These are phyloP conservation scores for Neolamprologus caudopunctatus DNA, from an alignment of 2,113 vertebrate genomes.

Conservation along the genomic window DNA sequence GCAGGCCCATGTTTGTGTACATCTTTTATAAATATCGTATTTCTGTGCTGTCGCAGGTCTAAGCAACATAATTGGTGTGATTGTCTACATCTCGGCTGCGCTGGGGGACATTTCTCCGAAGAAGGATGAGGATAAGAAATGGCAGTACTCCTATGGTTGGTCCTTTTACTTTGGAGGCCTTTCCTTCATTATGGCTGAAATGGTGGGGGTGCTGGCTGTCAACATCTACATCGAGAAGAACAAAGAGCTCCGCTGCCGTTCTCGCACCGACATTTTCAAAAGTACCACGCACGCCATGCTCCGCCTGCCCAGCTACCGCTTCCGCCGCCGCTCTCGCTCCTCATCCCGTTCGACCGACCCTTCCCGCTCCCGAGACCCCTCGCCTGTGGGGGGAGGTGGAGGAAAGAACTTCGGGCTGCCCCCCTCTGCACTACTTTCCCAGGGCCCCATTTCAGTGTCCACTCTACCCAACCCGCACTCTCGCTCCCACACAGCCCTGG, in stretches of 20 bases:
- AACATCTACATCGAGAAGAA: slow-evolving; percentile 93
- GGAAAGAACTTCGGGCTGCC: slow-evolving; percentile 73
- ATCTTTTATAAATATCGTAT: neutral
- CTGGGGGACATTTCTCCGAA: slow-evolving; percentile 87
- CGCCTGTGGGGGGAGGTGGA: slow-evolving; percentile 70
- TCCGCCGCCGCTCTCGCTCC: slow-evolving; percentile 83
- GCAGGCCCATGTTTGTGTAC: neutral
- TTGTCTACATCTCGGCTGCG: slow-evolving; percentile 91
- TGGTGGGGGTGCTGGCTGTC: slow-evolving; percentile 87
- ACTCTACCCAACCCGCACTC: slow-evolving; percentile 76
- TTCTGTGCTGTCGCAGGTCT: slow-evolving; percentile 68
- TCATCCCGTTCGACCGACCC: slow-evolving; percentile 86
- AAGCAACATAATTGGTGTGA: slow-evolving; percentile 93
- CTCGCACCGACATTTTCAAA: slow-evolving; percentile 84
- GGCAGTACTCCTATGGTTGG: slow-evolving; percentile 92
- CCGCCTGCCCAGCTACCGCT: slow-evolving; percentile 88
- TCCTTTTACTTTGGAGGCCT: slow-evolving; percentile 92
- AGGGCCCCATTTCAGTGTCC: slow-evolving; percentile 73
- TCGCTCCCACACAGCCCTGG: slow-evolving; percentile 67
- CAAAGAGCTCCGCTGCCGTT: slow-evolving; percentile 87
- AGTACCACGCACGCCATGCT: slow-evolving; percentile 84
- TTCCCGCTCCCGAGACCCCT: slow-evolving; percentile 77
- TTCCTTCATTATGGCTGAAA: slow-evolving; percentile 91
- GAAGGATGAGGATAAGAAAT: slow-evolving; percentile 88
- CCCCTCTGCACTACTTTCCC: slow-evolving; percentile 69